Evolutionary conservation across 2,797 vertebrate species (phyloP), one percentile per base, ranked within the genome.

Genomic region (Sternarchorhynchus goeldii): DNA sequence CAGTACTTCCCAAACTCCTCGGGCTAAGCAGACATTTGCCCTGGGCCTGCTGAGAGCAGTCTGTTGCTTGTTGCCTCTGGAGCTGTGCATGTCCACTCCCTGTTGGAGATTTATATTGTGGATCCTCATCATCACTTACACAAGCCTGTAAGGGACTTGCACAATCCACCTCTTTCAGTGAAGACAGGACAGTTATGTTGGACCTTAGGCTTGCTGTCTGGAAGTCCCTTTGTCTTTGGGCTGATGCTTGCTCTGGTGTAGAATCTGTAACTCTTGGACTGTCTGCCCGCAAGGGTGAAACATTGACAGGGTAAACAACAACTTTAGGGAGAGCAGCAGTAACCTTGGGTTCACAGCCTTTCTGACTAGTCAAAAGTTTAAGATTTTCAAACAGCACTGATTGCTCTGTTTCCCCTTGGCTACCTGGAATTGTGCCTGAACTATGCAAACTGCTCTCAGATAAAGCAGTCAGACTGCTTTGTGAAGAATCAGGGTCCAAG

Each of bases 51-150:
- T 96, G 98, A 72, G 95, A 95, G 84, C 92, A 94, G 82, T 99
- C 98, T 0, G 98, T 99, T 4, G 98, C 98, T 88, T 99, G 97
- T 60, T 99, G 98, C 73, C 98, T 94, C 86, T 99, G 97, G 66
- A 99, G 93, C 73, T 98, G 96, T 78, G 94, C 97, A 7, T 99
- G 98, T 0, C 83, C 91, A 0, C 87, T 83, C 34, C 94, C 91
- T 18, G 88, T 55, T 0, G 93, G 91, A 70, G 93, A 89, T 74
- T 91, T 94, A 81, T 92, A 95, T 0, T 92, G 91, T 14, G 94
- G 95, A 79, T 96, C 95, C 81, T 97, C 96, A 36, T 90, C 91
- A 0, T 93, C 90, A 77, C 90, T 90, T 53, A 82, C 65, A 20
- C 92, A 89, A 70, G 85, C 91, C 55, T 94, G 94, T 72, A 93